Evolutionary conservation across 2,113 vertebrate species (phyloP), one percentile per base, ranked within the genome.

Genomic region (Zonotrichia leucophrys): DNA sequence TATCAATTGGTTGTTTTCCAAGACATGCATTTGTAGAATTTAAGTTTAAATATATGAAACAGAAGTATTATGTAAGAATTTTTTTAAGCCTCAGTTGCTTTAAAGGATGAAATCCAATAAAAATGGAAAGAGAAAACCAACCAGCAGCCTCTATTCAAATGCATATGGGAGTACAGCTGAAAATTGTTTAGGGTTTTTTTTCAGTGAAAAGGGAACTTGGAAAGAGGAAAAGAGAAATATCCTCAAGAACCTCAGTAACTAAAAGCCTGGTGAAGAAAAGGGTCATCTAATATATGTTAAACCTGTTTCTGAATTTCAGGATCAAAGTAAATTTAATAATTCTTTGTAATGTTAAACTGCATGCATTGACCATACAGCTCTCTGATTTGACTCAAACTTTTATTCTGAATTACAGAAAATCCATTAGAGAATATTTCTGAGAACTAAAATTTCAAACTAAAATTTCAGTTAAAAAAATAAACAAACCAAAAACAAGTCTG

Each of bases 1-100:
- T 37, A 15, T 67, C 69, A 59, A 21, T 1, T 15, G 7, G 3
- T 59, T 58, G 53, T 56, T 62, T 87, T 44, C 15, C 5, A 59
- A 64, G 25, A 58, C 10, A 83, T 3, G 5, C 30, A 39, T 41
- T 33, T 63, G 20, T 33, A 53, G 66, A 82, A 70, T 55, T 91
- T 58, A 50, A n/a, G 15, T 15, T 27, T 23, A 78, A 23, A 50
- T 25, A n/a, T 3, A 59, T 3, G 31, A 89, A 44, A 84, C 24
- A 53, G 2, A 22, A 12, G 7, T 25, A 66, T n/a, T n/a, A 72
- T 0, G 0, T 14, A 60, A 58, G 10, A 58, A 8, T 13, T 3
- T 18, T 93, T 92, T 90, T 19, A 79, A 53, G 10, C 12, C 22
- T 70, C 28, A n/a, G 19, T 20, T 88, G 7, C 27, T 78, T 87